A percentile compares a stretch with the other conserved stretches of the same genome.
Conservation (phyloP, 2,113 vertebrate species). For the Lagopus leucura region DNA sequence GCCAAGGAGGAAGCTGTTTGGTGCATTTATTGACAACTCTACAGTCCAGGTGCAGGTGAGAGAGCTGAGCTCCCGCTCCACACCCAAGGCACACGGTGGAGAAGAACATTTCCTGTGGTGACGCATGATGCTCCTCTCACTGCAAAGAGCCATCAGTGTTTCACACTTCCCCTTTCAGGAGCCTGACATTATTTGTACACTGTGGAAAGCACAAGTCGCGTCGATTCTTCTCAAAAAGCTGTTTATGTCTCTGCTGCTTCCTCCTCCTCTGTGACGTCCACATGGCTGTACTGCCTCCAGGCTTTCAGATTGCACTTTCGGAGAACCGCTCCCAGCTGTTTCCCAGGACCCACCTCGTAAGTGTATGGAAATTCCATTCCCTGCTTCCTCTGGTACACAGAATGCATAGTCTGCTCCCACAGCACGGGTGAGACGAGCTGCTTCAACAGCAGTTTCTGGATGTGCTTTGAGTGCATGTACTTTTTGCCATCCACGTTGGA, state of each 20-base stretch:
- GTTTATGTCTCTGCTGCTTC: background rate
- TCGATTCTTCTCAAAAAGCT: background rate
- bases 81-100: background rate
- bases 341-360: constrained; percentile 90
- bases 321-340: constrained; percentile 87
- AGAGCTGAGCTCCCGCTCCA: background rate
- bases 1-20: background rate
- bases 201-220: background rate
- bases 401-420: constrained; percentile 96
- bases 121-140: background rate
- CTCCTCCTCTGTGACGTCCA: constrained; percentile 74
- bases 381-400: constrained; percentile 84
- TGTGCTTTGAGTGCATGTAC: constrained; percentile 82
- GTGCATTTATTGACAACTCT: background rate
- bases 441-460: constrained; percentile 82
- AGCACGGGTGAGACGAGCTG: constrained; percentile 91
- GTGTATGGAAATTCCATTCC: constrained; percentile 87
- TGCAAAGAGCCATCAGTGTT: background rate
- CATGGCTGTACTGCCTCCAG: constrained; percentile 79
- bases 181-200: background rate
- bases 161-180: background rate
- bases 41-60: background rate
- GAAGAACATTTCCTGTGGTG: background rate
- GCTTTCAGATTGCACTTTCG: constrained; percentile 91
- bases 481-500: constrained; percentile 87